Evolutionary conservation across 2,113 vertebrate species (phyloP).

Genomic region (Garra rufa): DNA sequence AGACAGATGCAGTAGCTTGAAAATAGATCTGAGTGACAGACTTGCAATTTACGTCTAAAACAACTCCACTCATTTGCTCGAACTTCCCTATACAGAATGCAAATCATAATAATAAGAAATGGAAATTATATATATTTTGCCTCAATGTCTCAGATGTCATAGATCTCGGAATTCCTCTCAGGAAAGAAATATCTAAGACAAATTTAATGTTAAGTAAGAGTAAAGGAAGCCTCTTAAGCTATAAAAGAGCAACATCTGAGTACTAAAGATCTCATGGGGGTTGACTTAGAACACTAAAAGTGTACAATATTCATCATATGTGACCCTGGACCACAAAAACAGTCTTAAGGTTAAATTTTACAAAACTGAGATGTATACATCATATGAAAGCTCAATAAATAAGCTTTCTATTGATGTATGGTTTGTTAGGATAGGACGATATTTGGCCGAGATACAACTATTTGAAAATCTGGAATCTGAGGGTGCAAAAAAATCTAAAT

Average conservation of each 20-base stretch:
- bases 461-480: too few relatives aligned
- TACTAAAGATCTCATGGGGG: too few relatives aligned
- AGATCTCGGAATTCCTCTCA: neutral
- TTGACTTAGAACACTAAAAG: neutral
- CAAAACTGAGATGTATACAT: too few relatives aligned
- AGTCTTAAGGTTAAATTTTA: too few relatives aligned
- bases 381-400: too few relatives aligned
- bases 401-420: too few relatives aligned
- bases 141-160: neutral
- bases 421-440: too few relatives aligned
- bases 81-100: neutral
- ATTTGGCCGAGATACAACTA: too few relatives aligned
- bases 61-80: neutral
- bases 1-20: conserved; percentile 27
- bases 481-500: too few relatives aligned
- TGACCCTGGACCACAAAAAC: too few relatives aligned
- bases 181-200: neutral
- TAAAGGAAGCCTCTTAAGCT: neutral
- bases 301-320: neutral
- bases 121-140: neutral
- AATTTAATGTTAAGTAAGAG: neutral
- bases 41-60: neutral
- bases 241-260: neutral
- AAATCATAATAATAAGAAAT: neutral
- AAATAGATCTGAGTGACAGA: conserved; percentile 47